Evolutionary conservation across 2,797 vertebrate species (phyloP), one percentile per base, ranked within the genome.

Genomic region (Todus mexicanus): DNA sequence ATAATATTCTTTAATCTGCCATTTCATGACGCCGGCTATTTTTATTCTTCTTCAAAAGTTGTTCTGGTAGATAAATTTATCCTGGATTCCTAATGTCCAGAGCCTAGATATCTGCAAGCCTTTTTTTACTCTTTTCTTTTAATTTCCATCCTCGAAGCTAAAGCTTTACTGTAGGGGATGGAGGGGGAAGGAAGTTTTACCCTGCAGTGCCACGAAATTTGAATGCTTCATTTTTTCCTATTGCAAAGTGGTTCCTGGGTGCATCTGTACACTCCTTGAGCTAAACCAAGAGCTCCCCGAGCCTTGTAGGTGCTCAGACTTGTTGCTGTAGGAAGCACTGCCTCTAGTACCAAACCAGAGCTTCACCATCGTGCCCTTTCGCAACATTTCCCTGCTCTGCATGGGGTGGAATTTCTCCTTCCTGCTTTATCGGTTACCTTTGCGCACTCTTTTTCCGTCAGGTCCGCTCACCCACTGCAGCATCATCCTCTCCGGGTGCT

Each of bases 11-110:
- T 96, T 84, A 84, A 87, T 92, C 68, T 91, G 21, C 75, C 84
- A 59, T 76, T 93, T 91, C 84, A 71, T 84, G 51, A 66, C 56
- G 60, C 56, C 57, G 59, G 59, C 80, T 95, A 83, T 89, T 95
- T 94, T 91, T 82, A 87, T 68, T 87, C 89, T 87, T 89, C 89
- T 82, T 79, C 63, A 82, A 93, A 90, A 79, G 33, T 17, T 43
- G 79, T 87, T 89, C 78, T 89, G 37, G 64, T 84, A 47, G 84
- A 82, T 89, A 81, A 79, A 93, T 96, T 89, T 89, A 82, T 89
- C 91, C 87, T 37, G 60, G 64, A 14, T 27, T 91, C 64, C 35
- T 66, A 70, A 93, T 63, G 79, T 19, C 43, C 81, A 87, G 56
- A 82, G 69, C n/a, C 68, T 37, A 63, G 48, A 76, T 70, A 87